Conservation (phyloP, 2,113 vertebrate genomes). For the Anthoscopus minutus region DNA sequence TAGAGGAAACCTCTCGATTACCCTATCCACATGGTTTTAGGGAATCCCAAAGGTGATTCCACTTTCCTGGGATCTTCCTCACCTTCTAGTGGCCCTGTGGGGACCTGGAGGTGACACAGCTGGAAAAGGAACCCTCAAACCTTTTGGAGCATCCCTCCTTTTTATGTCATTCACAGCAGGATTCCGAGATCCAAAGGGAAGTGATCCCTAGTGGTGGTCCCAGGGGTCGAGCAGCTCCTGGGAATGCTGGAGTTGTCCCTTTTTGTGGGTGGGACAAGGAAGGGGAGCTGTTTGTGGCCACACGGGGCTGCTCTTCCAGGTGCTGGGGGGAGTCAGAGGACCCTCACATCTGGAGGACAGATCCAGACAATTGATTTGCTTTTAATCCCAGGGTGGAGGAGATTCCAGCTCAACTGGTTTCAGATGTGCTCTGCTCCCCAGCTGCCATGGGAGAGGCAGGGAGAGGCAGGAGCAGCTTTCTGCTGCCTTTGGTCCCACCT, state of each 20-base stretch:
- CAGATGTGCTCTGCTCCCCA: slow-evolving; percentile 25
- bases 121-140: not conserved
- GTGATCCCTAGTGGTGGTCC: not conserved
- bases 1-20: not conserved
- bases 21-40: not conserved
- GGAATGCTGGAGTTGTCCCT: not conserved
- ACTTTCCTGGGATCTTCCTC: not conserved
- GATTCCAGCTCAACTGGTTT: slow-evolving; percentile 4
- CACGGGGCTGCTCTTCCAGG: not conserved
- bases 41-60: not conserved
- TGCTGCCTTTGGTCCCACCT: not conserved
- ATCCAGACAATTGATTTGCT: not conserved
- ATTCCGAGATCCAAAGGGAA: not conserved
- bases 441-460: not conserved
- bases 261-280: not conserved
- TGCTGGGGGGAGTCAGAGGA: not conserved
- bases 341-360: slow-evolving; percentile 40
- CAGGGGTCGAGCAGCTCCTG: not conserved
- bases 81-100: not conserved
- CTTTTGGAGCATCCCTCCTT: not conserved
- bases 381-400: not conserved
- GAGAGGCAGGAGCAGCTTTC: not conserved
- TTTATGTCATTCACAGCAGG: not conserved
- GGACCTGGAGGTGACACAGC: not conserved
- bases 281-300: not conserved